phyloP scores from a whole-genome alignment of 2,888 invertebrate species.

The Standfussiana lucernea region DNA sequence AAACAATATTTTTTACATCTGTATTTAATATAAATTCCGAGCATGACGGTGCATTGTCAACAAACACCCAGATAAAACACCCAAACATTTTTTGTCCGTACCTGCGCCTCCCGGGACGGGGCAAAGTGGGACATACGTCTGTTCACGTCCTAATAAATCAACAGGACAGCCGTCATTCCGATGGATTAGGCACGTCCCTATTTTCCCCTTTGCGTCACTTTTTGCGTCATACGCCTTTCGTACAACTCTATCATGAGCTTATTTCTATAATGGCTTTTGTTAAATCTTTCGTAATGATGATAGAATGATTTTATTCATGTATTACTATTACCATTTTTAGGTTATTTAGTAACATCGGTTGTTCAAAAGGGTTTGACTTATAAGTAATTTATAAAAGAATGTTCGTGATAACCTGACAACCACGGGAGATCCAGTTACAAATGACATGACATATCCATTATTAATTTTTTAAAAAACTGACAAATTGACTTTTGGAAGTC shows the following conservation, averaged over 20 bases:
- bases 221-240: slow-evolving; percentile 68
- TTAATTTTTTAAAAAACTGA: no score
- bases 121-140: slow-evolving; percentile 76
- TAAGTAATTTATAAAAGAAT: background rate
- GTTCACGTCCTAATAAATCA: slow-evolving; percentile 85
- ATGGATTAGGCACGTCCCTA: slow-evolving; percentile 76
- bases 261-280: slow-evolving; percentile 61
- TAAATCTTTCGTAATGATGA: slow-evolving; percentile 51
- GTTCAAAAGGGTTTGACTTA: background rate
- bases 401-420: background rate
- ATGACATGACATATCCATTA: no score
- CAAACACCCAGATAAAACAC: slow-evolving; percentile 85
- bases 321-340: slow-evolving; percentile 9
- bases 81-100: slow-evolving; percentile 82
- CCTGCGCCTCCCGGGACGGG: slow-evolving; percentile 75
- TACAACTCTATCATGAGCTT: slow-evolving; percentile 67
- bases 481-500: no score
- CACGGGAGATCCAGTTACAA: background rate
- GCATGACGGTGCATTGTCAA: slow-evolving; percentile 84
- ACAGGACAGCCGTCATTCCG: slow-evolving; percentile 79
- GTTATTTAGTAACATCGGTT: slow-evolving; percentile 8
- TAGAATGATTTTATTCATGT: slow-evolving; percentile 45
- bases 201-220: slow-evolving; percentile 72
- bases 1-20: slow-evolving; percentile 50
- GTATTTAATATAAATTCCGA: slow-evolving; percentile 70